A percentile compares a stretch with the other conserved stretches of the same genome.
phyloP scores from a whole-genome alignment of 1,140 invertebrate species.

The fruit fly (Drosophila melanogaster) region Release_6_plus_ISO1_MT NT_037436.4:11100001-11100500 shows the following conservation, averaged over 20 bases:
- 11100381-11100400: slow-evolving; percentile 89
- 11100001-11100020: slow-evolving; percentile 91
- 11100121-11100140: slow-evolving; percentile 36
- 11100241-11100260: slow-evolving; percentile 95
- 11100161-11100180: slow-evolving; percentile 95
- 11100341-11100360: slow-evolving; percentile 96
- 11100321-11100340: slow-evolving; percentile 98
- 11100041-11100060: slow-evolving; percentile 89
- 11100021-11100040: slow-evolving; percentile 91
- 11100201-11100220: slow-evolving; percentile 95
- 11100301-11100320: slow-evolving; percentile 90
- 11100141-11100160: slow-evolving; percentile 88
- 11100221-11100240: slow-evolving; percentile 95
- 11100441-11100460: slow-evolving; percentile 93
- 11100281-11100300: slow-evolving; percentile 94
- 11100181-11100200: slow-evolving; percentile 95
- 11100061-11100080: slow-evolving; percentile 61
- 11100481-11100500: slow-evolving; percentile 97
- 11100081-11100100: not conserved
- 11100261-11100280: slow-evolving; percentile 92
- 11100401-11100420: not conserved
- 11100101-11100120: not conserved
- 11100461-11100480: slow-evolving; percentile 99
- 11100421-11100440: not conserved
- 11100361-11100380: slow-evolving; percentile 97